Evolutionary conservation across 2,888 invertebrate genomes (phyloP).

Genomic region (Mythimna impura): DNA sequence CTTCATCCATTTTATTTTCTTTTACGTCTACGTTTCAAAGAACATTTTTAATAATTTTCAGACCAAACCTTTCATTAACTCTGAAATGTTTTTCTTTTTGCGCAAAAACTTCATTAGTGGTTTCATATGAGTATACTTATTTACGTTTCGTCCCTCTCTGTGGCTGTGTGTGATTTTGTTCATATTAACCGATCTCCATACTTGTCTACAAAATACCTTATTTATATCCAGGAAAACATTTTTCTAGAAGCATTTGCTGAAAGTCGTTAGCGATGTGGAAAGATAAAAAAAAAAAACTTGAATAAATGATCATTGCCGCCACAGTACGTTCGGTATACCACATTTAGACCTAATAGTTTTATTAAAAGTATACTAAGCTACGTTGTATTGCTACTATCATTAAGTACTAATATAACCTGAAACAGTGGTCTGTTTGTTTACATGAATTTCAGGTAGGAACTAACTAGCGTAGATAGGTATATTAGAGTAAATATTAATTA

Average conservation of each 20-base stretch:
- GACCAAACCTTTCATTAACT: conserved; percentile 56
- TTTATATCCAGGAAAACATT: background rate
- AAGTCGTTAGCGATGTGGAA: conserved; percentile 35
- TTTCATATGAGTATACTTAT: conserved; percentile 24
- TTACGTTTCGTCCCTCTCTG: conserved; percentile 23
- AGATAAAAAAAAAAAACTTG: conserved; percentile 16
- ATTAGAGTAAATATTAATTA: conserved; percentile 14
- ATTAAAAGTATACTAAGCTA: conserved; percentile 11
- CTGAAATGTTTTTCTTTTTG: conserved; percentile 44
- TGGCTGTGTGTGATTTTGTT: conserved; percentile 12
- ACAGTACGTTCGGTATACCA: conserved; percentile 13
- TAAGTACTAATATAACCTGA: conserved; percentile 3
- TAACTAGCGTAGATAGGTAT: background rate
- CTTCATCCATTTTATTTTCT: background rate
- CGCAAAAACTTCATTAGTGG: conserved; percentile 57
- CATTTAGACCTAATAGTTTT: conserved; percentile 22
- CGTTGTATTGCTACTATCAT: conserved; percentile 26
- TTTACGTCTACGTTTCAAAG: conserved; percentile 18
- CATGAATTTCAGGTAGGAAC: conserved; percentile 5
- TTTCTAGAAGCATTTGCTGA: conserved; percentile 20
- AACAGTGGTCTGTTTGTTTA: background rate
- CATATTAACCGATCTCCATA: conserved; percentile 7
- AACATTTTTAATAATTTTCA: conserved; percentile 32
- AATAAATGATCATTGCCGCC: conserved; percentile 35
- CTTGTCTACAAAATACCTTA: background rate